A percentile compares a stretch with the other conserved stretches of the same genome.
phyloP scores from a whole-genome alignment of 2,113 vertebrate genomes.

The Calypte anna region DNA sequence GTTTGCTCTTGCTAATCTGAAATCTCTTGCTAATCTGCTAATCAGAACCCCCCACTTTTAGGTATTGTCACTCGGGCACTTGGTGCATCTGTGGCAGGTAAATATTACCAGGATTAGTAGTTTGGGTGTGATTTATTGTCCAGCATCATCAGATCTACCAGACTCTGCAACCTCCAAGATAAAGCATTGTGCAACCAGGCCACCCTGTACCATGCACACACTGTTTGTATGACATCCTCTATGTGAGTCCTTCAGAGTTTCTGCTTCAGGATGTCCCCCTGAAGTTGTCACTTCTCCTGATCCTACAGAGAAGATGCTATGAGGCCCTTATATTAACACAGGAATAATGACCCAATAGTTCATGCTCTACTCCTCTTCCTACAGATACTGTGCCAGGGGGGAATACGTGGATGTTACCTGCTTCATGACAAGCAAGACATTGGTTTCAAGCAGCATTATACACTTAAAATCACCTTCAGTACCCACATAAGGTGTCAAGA shows the following conservation, averaged over 20 bases:
- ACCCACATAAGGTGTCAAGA: neutral
- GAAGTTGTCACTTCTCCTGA: neutral
- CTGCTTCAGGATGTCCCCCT: neutral
- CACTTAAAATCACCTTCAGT: neutral
- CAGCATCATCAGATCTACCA: neutral
- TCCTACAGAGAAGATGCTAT: neutral
- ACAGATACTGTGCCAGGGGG: neutral
- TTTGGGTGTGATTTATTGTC: neutral
- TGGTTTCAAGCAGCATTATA: neutral
- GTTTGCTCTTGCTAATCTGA: neutral
- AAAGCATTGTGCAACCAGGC: neutral
- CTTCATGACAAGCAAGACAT: neutral
- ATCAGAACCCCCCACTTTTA: neutral
- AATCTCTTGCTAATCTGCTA: neutral
- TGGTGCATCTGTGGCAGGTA: neutral
- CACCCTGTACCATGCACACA: accelerated
- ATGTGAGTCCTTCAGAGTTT: neutral
- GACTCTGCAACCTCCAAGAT: neutral
- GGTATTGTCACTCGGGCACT: neutral
- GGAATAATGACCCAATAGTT: neutral
- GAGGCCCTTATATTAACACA: neutral
- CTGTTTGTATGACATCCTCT: too few species aligned
- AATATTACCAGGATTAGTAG: neutral
- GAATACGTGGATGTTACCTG: neutral
- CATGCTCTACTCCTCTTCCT: neutral